Base-by-base conservation (phyloP, 2,888 invertebrate genomes). In the Prenolepis imparis region DNA sequence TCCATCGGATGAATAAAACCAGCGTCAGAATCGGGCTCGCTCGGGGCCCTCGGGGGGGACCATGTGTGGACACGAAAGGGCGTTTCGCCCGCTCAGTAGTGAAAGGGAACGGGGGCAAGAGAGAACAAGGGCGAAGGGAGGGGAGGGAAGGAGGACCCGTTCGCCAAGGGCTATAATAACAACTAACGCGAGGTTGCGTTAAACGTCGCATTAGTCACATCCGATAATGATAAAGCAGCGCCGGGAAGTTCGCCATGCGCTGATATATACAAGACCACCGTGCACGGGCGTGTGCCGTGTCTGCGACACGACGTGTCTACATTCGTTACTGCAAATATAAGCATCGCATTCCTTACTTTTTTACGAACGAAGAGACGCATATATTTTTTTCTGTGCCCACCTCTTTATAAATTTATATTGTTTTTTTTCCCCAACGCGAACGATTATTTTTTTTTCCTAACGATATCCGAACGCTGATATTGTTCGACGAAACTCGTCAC, bases 141-240 rank as follows among this genome's bases (percentile, higher is more conserved):
- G 72, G 86, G 85, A 82, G 78, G 84, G 84, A 78, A 73, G 70
- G 78, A 70, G 86, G 87, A 55, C 70, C 77, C 86, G 77, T 89
- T 90, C 90, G 91, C 91, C 93, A 90, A 92, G 90, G 92, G 92
- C 91, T 91, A 91, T 92, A 92, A 93, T 92, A 92, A 92, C 91
- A 92, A 92, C 91, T 91, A 92, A 91, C 91, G 88, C 88, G 91
- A 92, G 92, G 90, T 90, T 92, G 91, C 92, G 90, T 91, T 92
- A 92, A 93, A 91, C 91, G 91, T 90, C 90, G 90, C 92, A 92
- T 92, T 93, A 93, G 93, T 93, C 91, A 92, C 91, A 92, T 92
- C 91, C 90, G 92, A 93, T 91, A 93, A 92, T 92, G 91, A 92
- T 92, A 91, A 91, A 92, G 90, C 90, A 88, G 86, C 88, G 88